Percentiles rank a stretch among this genome's conserved stretches.
Conservation (phyloP, 2,113 vertebrate genomes). For the Mirza zaza region DNA sequence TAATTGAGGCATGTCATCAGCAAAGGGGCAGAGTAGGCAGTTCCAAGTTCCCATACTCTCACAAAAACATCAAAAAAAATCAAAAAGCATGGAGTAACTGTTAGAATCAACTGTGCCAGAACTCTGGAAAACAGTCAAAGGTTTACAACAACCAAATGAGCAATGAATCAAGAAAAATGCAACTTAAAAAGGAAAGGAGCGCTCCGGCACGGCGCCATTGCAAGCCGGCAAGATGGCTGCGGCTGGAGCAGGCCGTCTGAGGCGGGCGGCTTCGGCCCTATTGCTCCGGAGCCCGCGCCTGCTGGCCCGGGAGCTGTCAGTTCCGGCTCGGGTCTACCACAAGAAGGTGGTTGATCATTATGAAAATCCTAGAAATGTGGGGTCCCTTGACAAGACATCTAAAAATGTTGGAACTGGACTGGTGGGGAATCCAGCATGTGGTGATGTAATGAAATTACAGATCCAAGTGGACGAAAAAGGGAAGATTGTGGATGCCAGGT, state of each 20-base stretch:
- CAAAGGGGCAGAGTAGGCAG: background rate
- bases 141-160: background rate
- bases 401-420: slow-evolving; percentile 97
- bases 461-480: slow-evolving; percentile 92
- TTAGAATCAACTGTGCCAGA: background rate
- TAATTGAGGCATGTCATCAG: background rate
- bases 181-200: background rate
- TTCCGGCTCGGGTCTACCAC: slow-evolving; percentile 78
- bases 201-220: background rate
- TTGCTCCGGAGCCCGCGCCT: slow-evolving; percentile 56
- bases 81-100: background rate
- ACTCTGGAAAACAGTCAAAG: background rate
- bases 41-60: background rate
- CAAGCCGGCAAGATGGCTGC: slow-evolving; percentile 71
- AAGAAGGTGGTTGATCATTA: slow-evolving; percentile 96
- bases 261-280: slow-evolving; percentile 19
- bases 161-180: background rate
- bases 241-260: slow-evolving; percentile 9
- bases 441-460: slow-evolving; percentile 98
- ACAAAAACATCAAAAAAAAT: background rate
- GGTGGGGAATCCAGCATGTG: slow-evolving; percentile 96
- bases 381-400: slow-evolving; percentile 91
- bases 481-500: slow-evolving; percentile 93
- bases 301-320: slow-evolving; percentile 50
- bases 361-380: slow-evolving; percentile 97